These are phyloP conservation scores for Cyphomyrmex costatus DNA, from an alignment of 1,140 invertebrate genomes.

Conservation along the genomic window DNA sequence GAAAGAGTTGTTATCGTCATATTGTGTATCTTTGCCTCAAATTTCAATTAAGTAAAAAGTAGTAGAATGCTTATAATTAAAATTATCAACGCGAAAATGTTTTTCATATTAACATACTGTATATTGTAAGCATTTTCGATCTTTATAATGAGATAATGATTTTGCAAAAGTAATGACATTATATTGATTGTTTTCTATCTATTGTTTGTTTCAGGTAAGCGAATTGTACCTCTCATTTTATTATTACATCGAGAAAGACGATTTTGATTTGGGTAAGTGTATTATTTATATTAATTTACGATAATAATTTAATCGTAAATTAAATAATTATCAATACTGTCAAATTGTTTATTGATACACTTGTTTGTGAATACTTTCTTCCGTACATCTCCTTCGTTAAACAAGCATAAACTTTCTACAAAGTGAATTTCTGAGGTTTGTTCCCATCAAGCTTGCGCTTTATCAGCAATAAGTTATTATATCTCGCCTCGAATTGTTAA, in stretches of 20 bases:
- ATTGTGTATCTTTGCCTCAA: background rate
- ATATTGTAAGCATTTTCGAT: background rate
- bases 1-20: constrained; percentile 19
- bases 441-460: background rate
- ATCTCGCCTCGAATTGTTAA: constrained; percentile 67
- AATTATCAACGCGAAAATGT: background rate
- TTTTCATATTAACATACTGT: background rate
- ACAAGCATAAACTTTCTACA: background rate
- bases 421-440: background rate
- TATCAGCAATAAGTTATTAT: constrained; percentile 34
- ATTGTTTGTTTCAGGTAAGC: constrained; percentile 70
- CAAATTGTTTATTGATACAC: background rate
- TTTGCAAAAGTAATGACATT: background rate
- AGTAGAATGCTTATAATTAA: background rate
- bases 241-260: background rate
- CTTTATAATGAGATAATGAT: background rate
- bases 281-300: constrained; percentile 1
- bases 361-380: constrained; percentile 6
- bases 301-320: background rate
- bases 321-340: background rate
- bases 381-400: background rate
- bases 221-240: background rate
- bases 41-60: constrained; percentile 45
- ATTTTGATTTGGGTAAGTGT: constrained; percentile 31
- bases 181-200: constrained; percentile 1